Evolutionary conservation across 2,113 vertebrate species (phyloP).

Genomic region (Neofelis nebulosa): DNA sequence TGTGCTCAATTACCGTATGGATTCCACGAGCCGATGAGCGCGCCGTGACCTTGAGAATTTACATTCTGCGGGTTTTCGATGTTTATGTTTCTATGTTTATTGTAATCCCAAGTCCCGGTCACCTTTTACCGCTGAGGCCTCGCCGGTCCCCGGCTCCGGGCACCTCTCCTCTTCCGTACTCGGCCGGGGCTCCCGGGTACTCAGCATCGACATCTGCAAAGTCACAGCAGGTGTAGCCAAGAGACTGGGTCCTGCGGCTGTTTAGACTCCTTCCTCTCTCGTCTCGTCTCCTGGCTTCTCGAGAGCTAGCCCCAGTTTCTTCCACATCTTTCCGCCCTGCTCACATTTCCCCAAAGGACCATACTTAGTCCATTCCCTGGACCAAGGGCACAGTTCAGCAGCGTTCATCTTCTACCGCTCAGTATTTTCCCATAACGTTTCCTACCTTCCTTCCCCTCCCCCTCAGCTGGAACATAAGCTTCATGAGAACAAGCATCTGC

Average conservation of each 20-base stretch:
- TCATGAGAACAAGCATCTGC: neutral
- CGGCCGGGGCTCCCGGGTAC: neutral
- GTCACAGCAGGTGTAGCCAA: accelerated
- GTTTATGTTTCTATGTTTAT: conserved; percentile 1
- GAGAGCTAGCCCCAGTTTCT: neutral
- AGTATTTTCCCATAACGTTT: neutral
- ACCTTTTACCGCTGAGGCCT: neutral
- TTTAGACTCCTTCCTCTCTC: neutral
- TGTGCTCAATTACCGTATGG: neutral
- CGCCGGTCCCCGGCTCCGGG: neutral
- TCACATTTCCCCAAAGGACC: neutral
- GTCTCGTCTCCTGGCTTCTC: neutral
- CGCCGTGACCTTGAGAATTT: conserved; percentile 14
- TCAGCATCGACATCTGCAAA: accelerated
- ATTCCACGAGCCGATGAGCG: conserved; percentile 17
- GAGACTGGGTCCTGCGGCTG: accelerated
- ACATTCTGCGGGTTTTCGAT: conserved; percentile 46
- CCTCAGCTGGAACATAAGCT: neutral
- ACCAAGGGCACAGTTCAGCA: neutral
- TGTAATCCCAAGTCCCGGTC: neutral
- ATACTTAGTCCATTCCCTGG: neutral
- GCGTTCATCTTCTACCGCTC: neutral
- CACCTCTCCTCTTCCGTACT: neutral
- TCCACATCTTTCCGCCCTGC: neutral
- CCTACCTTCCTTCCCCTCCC: neutral